Evolutionary conservation across 2,113 vertebrate species (phyloP).

Genomic region (Pantherophis guttatus): DNA sequence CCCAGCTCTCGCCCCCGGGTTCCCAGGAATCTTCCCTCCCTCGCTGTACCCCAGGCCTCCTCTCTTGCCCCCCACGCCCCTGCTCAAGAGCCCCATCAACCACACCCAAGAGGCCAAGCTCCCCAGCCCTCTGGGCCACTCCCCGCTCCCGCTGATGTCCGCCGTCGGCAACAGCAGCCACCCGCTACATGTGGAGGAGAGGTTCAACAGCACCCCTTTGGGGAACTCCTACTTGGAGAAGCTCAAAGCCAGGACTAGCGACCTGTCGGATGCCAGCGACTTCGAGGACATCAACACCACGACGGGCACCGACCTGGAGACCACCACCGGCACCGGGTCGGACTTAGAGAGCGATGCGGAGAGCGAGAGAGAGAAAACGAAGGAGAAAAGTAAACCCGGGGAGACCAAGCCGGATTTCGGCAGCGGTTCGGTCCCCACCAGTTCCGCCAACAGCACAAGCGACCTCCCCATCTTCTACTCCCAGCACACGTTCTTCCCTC

Average conservation of each 20-base stretch:
- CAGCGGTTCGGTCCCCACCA: constrained; percentile 69
- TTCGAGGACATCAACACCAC: constrained; percentile 98
- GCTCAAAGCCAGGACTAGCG: constrained; percentile 85
- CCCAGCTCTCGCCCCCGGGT: constrained; percentile 78
- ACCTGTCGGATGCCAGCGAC: constrained; percentile 93
- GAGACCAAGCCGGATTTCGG: constrained; percentile 78
- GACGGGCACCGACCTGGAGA: constrained; percentile 94
- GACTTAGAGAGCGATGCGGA: constrained; percentile 93
- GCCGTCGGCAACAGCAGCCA: constrained; percentile 76
- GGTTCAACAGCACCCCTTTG: constrained; percentile 74
- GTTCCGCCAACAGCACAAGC: constrained; percentile 68
- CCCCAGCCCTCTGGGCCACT: constrained; percentile 83
- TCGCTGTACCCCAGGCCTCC: constrained; percentile 92
- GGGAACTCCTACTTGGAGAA: constrained; percentile 81
- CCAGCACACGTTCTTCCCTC: constrained; percentile 94
- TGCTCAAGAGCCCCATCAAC: constrained; percentile 90
- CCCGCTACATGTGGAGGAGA: constrained; percentile 66
- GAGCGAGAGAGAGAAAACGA: constrained; percentile 80
- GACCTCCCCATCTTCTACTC: constrained; percentile 86
- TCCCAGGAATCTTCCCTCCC: constrained; percentile 90
- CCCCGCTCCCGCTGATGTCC: constrained; percentile 79
- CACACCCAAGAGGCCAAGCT: constrained; percentile 86
- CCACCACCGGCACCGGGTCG: constrained; percentile 90
- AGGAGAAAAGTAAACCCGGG: constrained; percentile 71
- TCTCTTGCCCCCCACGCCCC: constrained; percentile 86